A percentile compares a stretch with the other conserved stretches of the same genome.
Evolutionary conservation across 2,888 invertebrate species (phyloP).

Genomic region (Sinelater perroti): DNA sequence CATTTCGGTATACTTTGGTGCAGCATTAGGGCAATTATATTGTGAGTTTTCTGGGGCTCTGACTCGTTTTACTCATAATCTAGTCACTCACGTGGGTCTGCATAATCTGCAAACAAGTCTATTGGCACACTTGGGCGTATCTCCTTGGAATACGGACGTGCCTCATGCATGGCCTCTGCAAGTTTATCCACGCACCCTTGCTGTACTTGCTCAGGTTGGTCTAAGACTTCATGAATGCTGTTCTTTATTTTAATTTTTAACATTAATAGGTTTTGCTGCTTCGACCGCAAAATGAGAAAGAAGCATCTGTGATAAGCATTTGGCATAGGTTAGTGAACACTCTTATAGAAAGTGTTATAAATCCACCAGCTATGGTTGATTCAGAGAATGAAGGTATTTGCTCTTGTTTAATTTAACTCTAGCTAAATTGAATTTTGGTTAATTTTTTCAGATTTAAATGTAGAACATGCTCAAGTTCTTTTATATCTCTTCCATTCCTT

Average conservation of each 20-base stretch:
- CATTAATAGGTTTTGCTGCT: slow-evolving; percentile 72
- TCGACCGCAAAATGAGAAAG: slow-evolving; percentile 85
- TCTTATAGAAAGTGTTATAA: slow-evolving; percentile 84
- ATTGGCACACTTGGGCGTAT: slow-evolving; percentile 77
- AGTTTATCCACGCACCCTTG: slow-evolving; percentile 79
- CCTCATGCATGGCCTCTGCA: slow-evolving; percentile 79
- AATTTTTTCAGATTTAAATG: slow-evolving; percentile 80
- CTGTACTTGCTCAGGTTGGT: slow-evolving; percentile 80
- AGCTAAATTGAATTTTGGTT: neutral
- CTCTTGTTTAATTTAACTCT: slow-evolving; percentile 3
- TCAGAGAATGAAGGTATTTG: slow-evolving; percentile 76
- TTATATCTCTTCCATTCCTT: slow-evolving; percentile 94
- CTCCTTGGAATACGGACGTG: slow-evolving; percentile 72
- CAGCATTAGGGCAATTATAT: slow-evolving; percentile 74
- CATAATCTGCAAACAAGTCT: slow-evolving; percentile 76
- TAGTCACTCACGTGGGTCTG: slow-evolving; percentile 76
- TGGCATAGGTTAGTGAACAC: slow-evolving; percentile 92
- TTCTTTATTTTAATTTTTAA: neutral
- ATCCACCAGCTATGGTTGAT: slow-evolving; percentile 70
- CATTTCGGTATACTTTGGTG: slow-evolving; percentile 78
- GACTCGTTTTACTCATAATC: slow-evolving; percentile 81
- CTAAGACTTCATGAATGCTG: neutral
- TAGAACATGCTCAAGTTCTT: slow-evolving; percentile 93
- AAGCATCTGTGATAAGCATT: slow-evolving; percentile 88
- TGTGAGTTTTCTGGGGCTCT: slow-evolving; percentile 80